Conservation (phyloP, 2,113 vertebrate species). For the Scopus umbretta region DNA sequence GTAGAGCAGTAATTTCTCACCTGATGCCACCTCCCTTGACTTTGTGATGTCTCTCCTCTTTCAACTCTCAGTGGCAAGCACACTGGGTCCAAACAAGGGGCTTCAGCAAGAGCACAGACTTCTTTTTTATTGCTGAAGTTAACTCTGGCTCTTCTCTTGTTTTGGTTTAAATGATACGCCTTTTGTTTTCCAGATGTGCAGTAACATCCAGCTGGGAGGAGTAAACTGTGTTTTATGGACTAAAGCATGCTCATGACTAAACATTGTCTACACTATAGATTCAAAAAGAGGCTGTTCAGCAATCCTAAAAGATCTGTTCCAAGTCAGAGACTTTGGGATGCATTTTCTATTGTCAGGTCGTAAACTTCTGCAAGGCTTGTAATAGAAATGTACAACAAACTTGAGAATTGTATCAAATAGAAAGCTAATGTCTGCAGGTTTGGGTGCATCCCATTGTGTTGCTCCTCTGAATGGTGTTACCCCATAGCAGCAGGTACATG, state of each 20-base stretch:
- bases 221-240: slow-evolving; percentile 23
- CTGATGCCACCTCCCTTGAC: not conserved
- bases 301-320: not conserved
- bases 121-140: not conserved
- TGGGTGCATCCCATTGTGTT: not conserved
- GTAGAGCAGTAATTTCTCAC: not conserved
- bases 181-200: slow-evolving; percentile 45
- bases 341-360: slow-evolving; percentile 9
- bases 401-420: not conserved
- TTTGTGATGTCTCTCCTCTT: not conserved
- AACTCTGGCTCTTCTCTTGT: not conserved
- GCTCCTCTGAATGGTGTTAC: not conserved
- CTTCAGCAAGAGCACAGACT: not conserved
- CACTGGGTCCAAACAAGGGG: not conserved
- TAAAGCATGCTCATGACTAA: slow-evolving; percentile 34
- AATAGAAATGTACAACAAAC: not conserved
- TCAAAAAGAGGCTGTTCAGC: not conserved
- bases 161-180: not conserved
- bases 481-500: not conserved
- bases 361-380: not conserved
- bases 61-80: not conserved
- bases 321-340: not conserved
- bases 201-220: slow-evolving; percentile 27
- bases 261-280: not conserved
- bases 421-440: not conserved